Conservation (phyloP, 1,140 invertebrate genomes). For the Drosophila mojavensis region DNA sequence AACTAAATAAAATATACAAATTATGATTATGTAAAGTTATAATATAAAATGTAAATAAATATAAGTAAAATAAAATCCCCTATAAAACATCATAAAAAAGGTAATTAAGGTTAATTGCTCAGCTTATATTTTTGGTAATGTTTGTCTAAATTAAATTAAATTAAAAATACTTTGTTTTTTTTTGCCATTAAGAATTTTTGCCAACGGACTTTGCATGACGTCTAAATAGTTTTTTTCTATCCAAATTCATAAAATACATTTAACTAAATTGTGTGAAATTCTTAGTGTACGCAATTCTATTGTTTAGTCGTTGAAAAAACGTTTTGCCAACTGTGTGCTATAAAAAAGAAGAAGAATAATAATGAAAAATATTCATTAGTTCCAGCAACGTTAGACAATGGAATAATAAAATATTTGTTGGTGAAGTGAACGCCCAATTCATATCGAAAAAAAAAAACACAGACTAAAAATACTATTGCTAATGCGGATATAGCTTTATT, state of each 20-base stretch:
- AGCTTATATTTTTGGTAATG: too few relatives aligned
- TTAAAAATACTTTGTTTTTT: too few relatives aligned
- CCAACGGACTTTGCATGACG: background rate
- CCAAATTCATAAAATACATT: background rate
- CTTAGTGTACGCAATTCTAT: conserved; percentile 6
- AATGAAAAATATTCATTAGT: conserved; percentile 6
- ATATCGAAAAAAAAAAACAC: background rate
- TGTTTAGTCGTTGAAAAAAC: conserved; percentile 3
- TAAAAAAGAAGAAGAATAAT: background rate
- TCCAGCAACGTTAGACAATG: conserved; percentile 2
- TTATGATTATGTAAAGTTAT: too few relatives aligned
- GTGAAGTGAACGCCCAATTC: background rate
- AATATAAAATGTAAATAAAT: too few relatives aligned
- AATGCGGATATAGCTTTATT: conserved; percentile 6
- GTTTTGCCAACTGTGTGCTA: background rate
- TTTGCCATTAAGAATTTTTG: conserved; percentile 1
- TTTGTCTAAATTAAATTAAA: too few relatives aligned
- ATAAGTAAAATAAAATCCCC: too few relatives aligned
- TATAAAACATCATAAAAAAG: too few relatives aligned
- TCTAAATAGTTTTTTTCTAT: too few relatives aligned
- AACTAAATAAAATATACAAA: too few relatives aligned
- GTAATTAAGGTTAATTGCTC: too few relatives aligned
- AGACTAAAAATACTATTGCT: too few relatives aligned
- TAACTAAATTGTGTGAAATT: conserved; percentile 22
- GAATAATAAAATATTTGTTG: background rate